phyloP scores from a whole-genome alignment of 1,140 invertebrate genomes.

The Sitobion miscanthi region DNA sequence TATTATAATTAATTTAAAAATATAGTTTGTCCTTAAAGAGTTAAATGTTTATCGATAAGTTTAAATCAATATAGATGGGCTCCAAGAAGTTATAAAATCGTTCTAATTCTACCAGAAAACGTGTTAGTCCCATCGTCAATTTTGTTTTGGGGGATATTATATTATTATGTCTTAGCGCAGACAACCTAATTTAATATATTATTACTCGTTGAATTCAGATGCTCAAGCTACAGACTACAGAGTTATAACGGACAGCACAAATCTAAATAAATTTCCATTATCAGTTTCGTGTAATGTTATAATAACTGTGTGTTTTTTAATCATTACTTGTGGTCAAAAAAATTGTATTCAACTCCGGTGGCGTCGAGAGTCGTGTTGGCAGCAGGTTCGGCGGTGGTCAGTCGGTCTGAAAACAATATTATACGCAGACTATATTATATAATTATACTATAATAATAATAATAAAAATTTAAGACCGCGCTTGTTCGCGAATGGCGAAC shows the following conservation, averaged over 20 bases:
- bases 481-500: background rate
- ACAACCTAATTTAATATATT: background rate
- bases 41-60: background rate
- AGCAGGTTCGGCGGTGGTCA: background rate
- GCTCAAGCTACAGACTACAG: background rate
- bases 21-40: background rate
- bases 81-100: background rate
- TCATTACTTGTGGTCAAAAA: slow-evolving; percentile 11
- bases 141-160: background rate
- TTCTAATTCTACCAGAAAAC: background rate
- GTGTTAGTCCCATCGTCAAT: background rate
- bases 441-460: too few species aligned
- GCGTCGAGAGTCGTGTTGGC: background rate
- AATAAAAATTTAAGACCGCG: background rate
- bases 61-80: background rate
- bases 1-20: background rate
- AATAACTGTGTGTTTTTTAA: background rate
- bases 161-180: background rate
- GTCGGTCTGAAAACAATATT: background rate
- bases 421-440: too few species aligned
- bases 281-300: too few species aligned
- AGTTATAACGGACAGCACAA: background rate
- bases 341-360: background rate
- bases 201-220: background rate
- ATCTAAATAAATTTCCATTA: background rate